Evolutionary conservation across 2,113 vertebrate genomes (phyloP).

Genomic region (Peromyscus leucopus): DNA sequence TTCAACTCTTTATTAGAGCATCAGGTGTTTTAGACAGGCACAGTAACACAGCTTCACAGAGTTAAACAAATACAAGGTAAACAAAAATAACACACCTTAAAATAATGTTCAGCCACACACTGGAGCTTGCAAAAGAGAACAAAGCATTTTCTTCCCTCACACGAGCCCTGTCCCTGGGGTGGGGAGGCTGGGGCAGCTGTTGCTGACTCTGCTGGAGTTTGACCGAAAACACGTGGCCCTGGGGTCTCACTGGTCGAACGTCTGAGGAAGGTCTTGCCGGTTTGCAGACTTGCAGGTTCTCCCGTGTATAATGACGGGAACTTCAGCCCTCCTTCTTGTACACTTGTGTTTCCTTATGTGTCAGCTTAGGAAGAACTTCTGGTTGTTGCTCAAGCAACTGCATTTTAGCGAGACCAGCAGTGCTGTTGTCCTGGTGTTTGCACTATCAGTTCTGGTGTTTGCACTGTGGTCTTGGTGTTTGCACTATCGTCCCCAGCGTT

Average conservation of each 20-base stretch:
- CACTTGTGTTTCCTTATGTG: background rate
- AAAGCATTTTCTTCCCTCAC: background rate
- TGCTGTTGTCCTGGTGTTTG: background rate
- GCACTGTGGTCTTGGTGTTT: too few species aligned
- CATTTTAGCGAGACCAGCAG: background rate
- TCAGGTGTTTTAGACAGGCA: too few species aligned
- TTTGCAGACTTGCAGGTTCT: background rate
- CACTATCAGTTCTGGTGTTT: too few species aligned
- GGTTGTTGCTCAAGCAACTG: background rate
- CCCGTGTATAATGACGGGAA: background rate
- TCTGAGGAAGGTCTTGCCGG: background rate
- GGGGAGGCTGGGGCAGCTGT: background rate
- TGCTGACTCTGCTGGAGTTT: background rate
- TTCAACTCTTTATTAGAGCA: too few species aligned
- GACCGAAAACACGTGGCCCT: fast-evolving
- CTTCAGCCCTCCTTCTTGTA: background rate
- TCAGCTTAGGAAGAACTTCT: background rate
- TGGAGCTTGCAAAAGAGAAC: background rate
- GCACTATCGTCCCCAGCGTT: too few species aligned
- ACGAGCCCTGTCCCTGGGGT: background rate
- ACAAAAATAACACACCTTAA: too few species aligned
- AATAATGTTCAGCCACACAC: background rate
- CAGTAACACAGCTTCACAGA: too few species aligned
- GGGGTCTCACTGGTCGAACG: background rate
- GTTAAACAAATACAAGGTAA: too few species aligned